Evolutionary conservation across 2,113 vertebrate genomes (phyloP).

Genomic region (Otolemur garnettii): DNA sequence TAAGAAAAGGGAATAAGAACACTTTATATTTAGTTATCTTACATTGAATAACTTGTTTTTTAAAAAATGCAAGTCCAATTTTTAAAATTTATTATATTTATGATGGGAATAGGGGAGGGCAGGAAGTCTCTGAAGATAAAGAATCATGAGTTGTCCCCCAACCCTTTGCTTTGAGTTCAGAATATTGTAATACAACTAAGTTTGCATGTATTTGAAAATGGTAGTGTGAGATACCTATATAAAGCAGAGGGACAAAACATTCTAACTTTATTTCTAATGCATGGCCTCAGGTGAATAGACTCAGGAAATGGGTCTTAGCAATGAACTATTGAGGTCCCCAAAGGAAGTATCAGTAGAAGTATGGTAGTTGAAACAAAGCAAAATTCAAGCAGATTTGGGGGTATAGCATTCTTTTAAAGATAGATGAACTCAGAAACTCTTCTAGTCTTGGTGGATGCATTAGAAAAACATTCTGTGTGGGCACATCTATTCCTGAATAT

Average conservation of each 20-base stretch:
- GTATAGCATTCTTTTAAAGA: constrained; percentile 15
- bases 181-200: neutral
- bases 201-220: constrained; percentile 7
- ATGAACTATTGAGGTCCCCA: neutral
- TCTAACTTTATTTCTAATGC: neutral
- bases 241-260: neutral
- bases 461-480: neutral
- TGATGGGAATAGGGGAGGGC: neutral
- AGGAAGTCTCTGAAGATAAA: neutral
- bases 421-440: neutral
- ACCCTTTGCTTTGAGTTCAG: neutral
- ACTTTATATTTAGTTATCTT: constrained; percentile 7
- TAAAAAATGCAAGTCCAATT: constrained; percentile 13
- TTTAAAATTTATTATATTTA: neutral
- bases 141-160: neutral
- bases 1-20: too few relatives aligned
- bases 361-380: constrained; percentile 28
- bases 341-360: neutral
- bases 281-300: neutral
- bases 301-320: constrained; percentile 6
- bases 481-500: neutral
- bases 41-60: constrained; percentile 1
- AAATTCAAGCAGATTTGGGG: neutral
- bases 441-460: neutral
- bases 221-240: neutral